These are phyloP conservation scores for Anoplolepis gracilipes DNA, from an alignment of 1,140 invertebrate genomes.

Conservation along the genomic window DNA sequence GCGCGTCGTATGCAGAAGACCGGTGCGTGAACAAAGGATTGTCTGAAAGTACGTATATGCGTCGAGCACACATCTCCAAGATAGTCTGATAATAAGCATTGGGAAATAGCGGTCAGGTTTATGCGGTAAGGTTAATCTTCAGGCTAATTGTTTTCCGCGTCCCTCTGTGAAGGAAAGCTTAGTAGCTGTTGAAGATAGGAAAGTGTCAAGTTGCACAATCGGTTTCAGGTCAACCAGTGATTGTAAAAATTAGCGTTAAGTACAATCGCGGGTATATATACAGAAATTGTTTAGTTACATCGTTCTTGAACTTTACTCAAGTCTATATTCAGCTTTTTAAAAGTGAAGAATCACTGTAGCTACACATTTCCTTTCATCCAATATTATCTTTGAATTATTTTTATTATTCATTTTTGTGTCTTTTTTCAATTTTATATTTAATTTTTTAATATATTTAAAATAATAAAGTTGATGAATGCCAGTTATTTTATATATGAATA, in stretches of 20 bases:
- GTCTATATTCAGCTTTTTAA: background rate
- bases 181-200: background rate
- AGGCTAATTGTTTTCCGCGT: conserved; percentile 5
- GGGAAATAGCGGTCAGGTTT: conserved; percentile 50
- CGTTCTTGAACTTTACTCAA: conserved; percentile 2
- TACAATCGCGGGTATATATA: background rate
- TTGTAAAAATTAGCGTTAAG: background rate
- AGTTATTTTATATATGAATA: too few relatives aligned
- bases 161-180: background rate
- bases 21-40: conserved; percentile 42
- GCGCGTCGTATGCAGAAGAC: conserved; percentile 36
- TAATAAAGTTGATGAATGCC: too few relatives aligned
- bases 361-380: too few relatives aligned
- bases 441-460: too few relatives aligned
- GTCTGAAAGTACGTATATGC: background rate
- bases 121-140: conserved; percentile 40
- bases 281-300: background rate
- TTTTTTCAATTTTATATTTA: too few relatives aligned
- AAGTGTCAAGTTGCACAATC: conserved; percentile 10
- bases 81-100: conserved; percentile 30
- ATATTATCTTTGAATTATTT: too few relatives aligned
- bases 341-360: too few relatives aligned
- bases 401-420: too few relatives aligned
- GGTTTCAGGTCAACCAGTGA: background rate
- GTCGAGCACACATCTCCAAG: conserved; percentile 11